Base-by-base conservation (phyloP, 2,113 vertebrate species). In the Seriola dumerili region DNA sequence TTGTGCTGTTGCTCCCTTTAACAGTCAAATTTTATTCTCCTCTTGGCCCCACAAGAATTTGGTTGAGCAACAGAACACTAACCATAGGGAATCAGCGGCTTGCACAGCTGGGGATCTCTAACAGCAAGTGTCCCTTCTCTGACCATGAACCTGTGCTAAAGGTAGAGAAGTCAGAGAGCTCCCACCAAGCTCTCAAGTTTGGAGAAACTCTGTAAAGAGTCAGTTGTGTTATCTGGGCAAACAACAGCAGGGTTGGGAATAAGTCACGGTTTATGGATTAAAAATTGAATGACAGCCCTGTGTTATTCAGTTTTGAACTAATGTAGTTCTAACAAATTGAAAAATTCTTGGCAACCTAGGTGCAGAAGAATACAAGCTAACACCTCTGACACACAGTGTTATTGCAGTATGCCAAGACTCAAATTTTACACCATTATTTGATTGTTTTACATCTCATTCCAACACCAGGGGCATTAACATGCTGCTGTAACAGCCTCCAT, bases 121-220 rank as follows among this genome's bases (percentile, higher is more conserved):
- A 66, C 50, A 46, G 32, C 17, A 66, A 61, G 23, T 29, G 19
- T 36, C 16, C 62, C 29, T 52, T 52, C 23, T 73, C 21, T 55
- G 34, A 73, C 54, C 3, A 7, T 38, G 21, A 57, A n/a, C 19
- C n/a, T n/a, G 40, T 40, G 52, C 25, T 46, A 57, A 46, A 70
- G 65, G 23, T 29, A 36, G 50, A 71, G 38, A 19, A 40, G 48
- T 76, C 73, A 50, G 57, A 44, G 65, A 75, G 54, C 34, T 81
- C 72, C 36, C 57, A 69, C 7, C 23, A 52, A 1, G 54, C 34
- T 67, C 55, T 32, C 10, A 19, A 34, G 19, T 58, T 2, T 36
- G 10, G 46, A 42, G 42, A 52, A 23, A 32, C 16, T 50, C 40
- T 48, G 14, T 9, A 36, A 29, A 29, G 29, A 29, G 29, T 29